Evolutionary conservation across 2,888 invertebrate species (phyloP), one percentile per base, ranked within the genome.

Genomic region (Apoderus coryli): DNA sequence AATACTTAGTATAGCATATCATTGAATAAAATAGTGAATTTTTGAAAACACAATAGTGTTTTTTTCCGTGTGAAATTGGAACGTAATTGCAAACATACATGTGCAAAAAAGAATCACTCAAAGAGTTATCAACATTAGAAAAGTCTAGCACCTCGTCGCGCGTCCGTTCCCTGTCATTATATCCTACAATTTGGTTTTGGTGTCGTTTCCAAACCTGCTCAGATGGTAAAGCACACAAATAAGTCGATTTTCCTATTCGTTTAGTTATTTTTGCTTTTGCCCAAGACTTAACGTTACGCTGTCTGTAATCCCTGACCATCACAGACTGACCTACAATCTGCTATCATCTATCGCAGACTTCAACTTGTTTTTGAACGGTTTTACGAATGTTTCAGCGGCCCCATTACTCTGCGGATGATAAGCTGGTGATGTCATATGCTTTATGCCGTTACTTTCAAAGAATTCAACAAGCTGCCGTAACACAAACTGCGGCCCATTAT

Each of bases 401-500:
- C 32, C 37, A 25, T 40, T 38, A 9, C 31, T 33, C 7, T 30
- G 19, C 3, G 37, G 37, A 27, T 38, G 36, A 25, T 29, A 31
- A 4, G 38, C 35, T 4, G 45, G 38, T n/a, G 41, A 44, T 10
- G 34, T 42, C 5, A 41, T 16, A 29, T 46, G 44, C 15, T 36
- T 34, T 7, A 48, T 39, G 3, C 42, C 42, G 26, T 41, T 38
- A 9, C 27, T 23, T n/a, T 24, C 13, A 12, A 41, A 42, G 35
- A 44, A 46, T 22, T 32, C 24, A 25, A 35, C 27, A 33, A 47
- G 44, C 29, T 40, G 35, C 4, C 32, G 31, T 10, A 47, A 41
- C 5, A 23, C 29, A 27, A 48, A 41, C 11, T 41, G 42, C 3
- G 42, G 27, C 9, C 44, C 43, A 33, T 48, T 49, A 31, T 45